Evolutionary conservation across 2,888 invertebrate genomes (phyloP).

Genomic region (Xestia sexstrigata): DNA sequence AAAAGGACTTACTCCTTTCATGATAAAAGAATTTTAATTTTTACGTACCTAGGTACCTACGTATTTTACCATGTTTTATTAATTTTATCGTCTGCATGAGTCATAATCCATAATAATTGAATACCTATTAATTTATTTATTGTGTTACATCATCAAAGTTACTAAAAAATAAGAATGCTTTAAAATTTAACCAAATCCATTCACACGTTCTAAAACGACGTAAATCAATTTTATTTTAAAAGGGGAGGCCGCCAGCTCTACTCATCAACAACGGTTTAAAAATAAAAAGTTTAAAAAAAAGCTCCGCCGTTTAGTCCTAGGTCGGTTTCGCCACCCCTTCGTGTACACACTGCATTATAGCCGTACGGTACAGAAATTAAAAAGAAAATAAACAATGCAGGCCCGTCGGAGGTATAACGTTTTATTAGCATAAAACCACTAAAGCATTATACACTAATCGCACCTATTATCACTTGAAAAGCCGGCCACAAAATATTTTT

Average conservation of each 20-base stretch:
- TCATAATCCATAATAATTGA: slow-evolving; percentile 6
- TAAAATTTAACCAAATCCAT: slow-evolving; percentile 34
- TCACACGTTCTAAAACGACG: slow-evolving; percentile 37
- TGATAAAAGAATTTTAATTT: slow-evolving; percentile 14
- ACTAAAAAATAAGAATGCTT: slow-evolving; percentile 1
- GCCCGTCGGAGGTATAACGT: slow-evolving; percentile 70
- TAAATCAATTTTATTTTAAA: slow-evolving; percentile 74
- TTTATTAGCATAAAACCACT: slow-evolving; percentile 71
- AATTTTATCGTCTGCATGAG: slow-evolving; percentile 7
- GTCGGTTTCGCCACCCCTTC: slow-evolving; percentile 79
- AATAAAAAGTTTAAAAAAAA: slow-evolving; percentile 70
- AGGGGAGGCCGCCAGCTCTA: slow-evolving; percentile 68
- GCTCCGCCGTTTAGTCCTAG: slow-evolving; percentile 69
- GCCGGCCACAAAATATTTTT: slow-evolving; percentile 36
- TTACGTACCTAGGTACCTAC: not conserved
- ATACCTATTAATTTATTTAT: slow-evolving; percentile 1
- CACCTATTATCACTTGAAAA: slow-evolving; percentile 62
- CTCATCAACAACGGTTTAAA: slow-evolving; percentile 70
- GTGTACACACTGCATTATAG: slow-evolving; percentile 75
- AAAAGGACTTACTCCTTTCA: too few species aligned
- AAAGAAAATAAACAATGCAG: slow-evolving; percentile 77
- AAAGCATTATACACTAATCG: slow-evolving; percentile 68
- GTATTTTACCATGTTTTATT: slow-evolving; percentile 6
- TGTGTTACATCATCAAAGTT: not conserved
- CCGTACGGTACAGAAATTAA: slow-evolving; percentile 75